Base-by-base conservation (phyloP, 2,888 invertebrate species). In the Drosophila basisetae region DNA sequence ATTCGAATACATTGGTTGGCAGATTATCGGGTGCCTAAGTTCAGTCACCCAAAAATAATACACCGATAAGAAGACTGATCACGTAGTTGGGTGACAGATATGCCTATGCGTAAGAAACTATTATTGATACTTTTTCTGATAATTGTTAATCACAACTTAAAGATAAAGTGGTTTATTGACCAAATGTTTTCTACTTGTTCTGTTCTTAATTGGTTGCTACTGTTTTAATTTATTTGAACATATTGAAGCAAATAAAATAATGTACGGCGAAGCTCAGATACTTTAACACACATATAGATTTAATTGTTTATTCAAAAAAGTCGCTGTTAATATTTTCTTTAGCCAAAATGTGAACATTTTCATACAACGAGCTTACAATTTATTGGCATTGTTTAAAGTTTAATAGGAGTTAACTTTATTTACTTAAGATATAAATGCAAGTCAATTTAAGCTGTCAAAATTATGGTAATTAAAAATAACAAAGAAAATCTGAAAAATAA, bases 131-230 rank as follows among this genome's bases (percentile, higher is more conserved):
- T 52, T 76, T 52, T 60, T 60, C 37, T 63, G 52, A 54, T 62
- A 55, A 49, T 30, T 54, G 72, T 70, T 41, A 41, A 35, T 41
- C 58, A 50, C 60, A 64, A 64, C 37, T 63, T 61, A 37, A 28
- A 18, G 47, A 10, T 28, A 52, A 77, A 70, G 73, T 82, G 61
- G 0, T 73, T 81, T 78, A 69, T 77, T 77, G 82, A 50, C 73
- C 79, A 79, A 78, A 69, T 80, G 78, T 73, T 78, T 79, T 60
- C 35, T 11, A 47, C 18, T 41, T 28, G n/a, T 37, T 28, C 43
- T 39, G 22, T 39, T 22, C 28, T 9, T 6, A 37, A 41, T 58
- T 58, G 41, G 3, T 58, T 58, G 68, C 78, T 67, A 78, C 77
- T 54, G 60, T 62, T 70, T 53, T 72, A 55, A 13, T 37, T 39